Evolutionary conservation across 2,113 vertebrate genomes (phyloP).

Genomic region (Syrrhaptes paradoxus): DNA sequence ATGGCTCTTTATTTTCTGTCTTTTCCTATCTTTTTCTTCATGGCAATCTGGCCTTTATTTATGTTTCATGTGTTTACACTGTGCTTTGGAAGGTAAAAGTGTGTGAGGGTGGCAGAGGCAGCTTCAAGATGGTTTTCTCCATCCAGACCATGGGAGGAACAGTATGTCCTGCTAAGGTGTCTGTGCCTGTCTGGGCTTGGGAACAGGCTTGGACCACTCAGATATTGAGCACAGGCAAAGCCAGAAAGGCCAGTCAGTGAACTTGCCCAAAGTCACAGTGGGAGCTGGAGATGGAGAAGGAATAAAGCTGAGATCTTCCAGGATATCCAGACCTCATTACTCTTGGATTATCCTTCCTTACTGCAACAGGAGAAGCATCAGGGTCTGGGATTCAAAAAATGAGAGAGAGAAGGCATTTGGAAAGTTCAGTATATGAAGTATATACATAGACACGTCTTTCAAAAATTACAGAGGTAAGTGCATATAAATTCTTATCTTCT

Average conservation of each 20-base stretch:
- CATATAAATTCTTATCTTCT: background rate
- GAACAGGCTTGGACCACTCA: background rate
- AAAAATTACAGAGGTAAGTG: background rate
- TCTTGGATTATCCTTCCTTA: background rate
- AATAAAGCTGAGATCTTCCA: background rate
- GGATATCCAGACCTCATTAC: background rate
- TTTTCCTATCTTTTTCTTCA: background rate
- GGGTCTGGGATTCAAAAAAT: background rate
- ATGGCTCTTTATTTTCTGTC: background rate
- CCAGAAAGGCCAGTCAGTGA: background rate
- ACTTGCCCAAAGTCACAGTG: background rate
- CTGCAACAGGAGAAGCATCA: background rate
- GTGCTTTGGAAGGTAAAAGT: background rate
- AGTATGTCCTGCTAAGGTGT: fast-evolving
- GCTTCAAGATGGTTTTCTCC: background rate
- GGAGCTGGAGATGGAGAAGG: background rate
- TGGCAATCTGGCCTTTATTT: background rate
- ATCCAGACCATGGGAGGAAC: background rate
- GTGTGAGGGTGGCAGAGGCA: background rate
- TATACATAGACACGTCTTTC: background rate
- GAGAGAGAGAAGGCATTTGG: background rate
- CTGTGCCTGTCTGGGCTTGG: background rate
- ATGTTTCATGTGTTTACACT: background rate
- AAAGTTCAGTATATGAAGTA: background rate
- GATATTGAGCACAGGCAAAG: background rate